Evolutionary conservation across 2,888 invertebrate genomes (phyloP).

Genomic region (Drosophila picticornis): DNA sequence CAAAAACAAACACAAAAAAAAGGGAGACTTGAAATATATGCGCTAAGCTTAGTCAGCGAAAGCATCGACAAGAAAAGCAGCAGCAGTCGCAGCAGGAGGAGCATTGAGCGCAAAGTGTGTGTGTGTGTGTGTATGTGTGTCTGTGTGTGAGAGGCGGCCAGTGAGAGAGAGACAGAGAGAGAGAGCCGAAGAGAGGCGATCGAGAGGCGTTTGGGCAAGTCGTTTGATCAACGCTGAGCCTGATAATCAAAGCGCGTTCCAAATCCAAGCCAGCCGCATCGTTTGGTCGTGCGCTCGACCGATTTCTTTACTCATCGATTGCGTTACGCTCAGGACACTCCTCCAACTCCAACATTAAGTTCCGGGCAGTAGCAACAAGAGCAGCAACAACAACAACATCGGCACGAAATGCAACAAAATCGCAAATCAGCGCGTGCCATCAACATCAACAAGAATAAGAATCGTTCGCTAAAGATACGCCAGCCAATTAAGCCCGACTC

Average conservation of each 20-base stretch:
- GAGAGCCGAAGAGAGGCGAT: constrained; percentile 13
- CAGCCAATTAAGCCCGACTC: constrained; percentile 25
- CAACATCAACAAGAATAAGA: constrained; percentile 15
- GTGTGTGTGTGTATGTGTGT: constrained; percentile 8
- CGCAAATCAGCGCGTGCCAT: constrained; percentile 40
- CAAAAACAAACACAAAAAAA: neutral
- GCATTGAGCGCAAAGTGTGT: constrained; percentile 8
- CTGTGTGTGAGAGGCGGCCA: neutral
- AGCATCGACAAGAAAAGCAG: constrained; percentile 19
- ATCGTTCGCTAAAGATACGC: constrained; percentile 46
- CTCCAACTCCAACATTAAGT: constrained; percentile 6
- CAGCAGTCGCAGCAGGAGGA: constrained; percentile 22
- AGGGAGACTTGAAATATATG: constrained; percentile 12
- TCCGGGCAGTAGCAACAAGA: constrained; percentile 6
- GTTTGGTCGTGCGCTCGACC: constrained; percentile 66
- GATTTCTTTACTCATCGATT: constrained; percentile 32
- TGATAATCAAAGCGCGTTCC: constrained; percentile 73
- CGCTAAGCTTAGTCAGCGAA: constrained; percentile 49
- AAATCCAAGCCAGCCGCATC: constrained; percentile 74
- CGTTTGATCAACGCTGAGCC: constrained; percentile 61
- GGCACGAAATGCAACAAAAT: constrained; percentile 49
- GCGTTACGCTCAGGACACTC: constrained; percentile 33
- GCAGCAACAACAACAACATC: constrained; percentile 10
- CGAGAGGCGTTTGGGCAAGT: constrained; percentile 35
- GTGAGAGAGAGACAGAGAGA: constrained; percentile 12